Conservation (phyloP, 2,113 vertebrate genomes). For the Columbina picui region DNA sequence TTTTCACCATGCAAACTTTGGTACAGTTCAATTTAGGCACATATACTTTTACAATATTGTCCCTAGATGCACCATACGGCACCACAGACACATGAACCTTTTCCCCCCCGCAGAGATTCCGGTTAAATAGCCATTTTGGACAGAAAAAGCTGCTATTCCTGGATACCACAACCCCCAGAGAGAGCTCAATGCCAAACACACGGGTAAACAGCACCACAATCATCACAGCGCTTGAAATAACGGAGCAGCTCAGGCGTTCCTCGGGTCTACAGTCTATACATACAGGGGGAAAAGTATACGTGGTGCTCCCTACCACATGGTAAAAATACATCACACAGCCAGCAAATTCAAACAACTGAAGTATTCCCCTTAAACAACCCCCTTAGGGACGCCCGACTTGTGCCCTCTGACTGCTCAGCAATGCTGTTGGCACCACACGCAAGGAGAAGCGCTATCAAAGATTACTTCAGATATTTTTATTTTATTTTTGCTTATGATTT, state of each 20-base stretch:
- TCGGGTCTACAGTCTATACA: background rate
- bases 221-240: background rate
- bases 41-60: background rate
- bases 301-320: fast-evolving
- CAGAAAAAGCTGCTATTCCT: background rate
- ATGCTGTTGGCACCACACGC: background rate
- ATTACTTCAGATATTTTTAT: background rate
- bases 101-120: background rate
- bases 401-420: background rate
- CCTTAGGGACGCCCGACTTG: fast-evolving
- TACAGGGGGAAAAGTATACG: background rate
- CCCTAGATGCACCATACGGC: background rate
- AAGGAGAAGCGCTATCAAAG: background rate
- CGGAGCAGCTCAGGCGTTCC: background rate
- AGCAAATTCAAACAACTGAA: background rate
- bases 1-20: background rate
- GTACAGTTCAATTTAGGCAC: background rate
- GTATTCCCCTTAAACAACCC: background rate
- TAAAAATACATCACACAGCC: background rate
- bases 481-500: background rate
- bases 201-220: background rate
- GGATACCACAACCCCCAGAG: background rate
- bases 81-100: background rate
- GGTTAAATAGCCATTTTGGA: background rate
- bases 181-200: background rate